Evolutionary conservation across 2,888 invertebrate species (phyloP).

Genomic region (Pandemis corylana): DNA sequence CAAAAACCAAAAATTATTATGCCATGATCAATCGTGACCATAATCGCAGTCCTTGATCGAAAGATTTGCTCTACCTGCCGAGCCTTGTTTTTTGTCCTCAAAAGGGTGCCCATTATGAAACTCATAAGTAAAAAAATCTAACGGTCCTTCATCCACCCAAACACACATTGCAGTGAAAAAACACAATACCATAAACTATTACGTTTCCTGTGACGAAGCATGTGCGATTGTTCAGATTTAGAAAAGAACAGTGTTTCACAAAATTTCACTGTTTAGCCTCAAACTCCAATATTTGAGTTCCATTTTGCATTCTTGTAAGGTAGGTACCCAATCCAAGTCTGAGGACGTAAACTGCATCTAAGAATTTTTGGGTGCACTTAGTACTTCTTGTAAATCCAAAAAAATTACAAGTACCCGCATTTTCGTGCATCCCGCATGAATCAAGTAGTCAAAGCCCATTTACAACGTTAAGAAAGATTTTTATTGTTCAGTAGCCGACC

Average conservation of each 20-base stretch:
- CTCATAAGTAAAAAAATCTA: slow-evolving; percentile 70
- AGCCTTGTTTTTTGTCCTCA: slow-evolving; percentile 69
- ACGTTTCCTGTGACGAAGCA: slow-evolving; percentile 73
- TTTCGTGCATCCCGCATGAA: slow-evolving; percentile 47
- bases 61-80: slow-evolving; percentile 79
- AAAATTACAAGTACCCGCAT: slow-evolving; percentile 34
- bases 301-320: neutral
- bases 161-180: slow-evolving; percentile 79
- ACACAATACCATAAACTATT: slow-evolving; percentile 79
- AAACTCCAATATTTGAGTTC: neutral
- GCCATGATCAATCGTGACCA: slow-evolving; percentile 67
- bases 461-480: slow-evolving; percentile 61
- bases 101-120: slow-evolving; percentile 79
- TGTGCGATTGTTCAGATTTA: slow-evolving; percentile 56
- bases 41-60: slow-evolving; percentile 74
- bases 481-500: slow-evolving; percentile 73
- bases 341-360: neutral
- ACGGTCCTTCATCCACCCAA: slow-evolving; percentile 76
- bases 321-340: neutral
- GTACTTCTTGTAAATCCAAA: slow-evolving; percentile 1
- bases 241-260: slow-evolving; percentile 29
- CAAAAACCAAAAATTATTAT: slow-evolving; percentile 61
- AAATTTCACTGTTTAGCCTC: slow-evolving; percentile 25
- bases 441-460: slow-evolving; percentile 36
- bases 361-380: neutral